Conservation (phyloP, 2,113 vertebrate genomes). For the Montifringilla adamsi region DNA sequence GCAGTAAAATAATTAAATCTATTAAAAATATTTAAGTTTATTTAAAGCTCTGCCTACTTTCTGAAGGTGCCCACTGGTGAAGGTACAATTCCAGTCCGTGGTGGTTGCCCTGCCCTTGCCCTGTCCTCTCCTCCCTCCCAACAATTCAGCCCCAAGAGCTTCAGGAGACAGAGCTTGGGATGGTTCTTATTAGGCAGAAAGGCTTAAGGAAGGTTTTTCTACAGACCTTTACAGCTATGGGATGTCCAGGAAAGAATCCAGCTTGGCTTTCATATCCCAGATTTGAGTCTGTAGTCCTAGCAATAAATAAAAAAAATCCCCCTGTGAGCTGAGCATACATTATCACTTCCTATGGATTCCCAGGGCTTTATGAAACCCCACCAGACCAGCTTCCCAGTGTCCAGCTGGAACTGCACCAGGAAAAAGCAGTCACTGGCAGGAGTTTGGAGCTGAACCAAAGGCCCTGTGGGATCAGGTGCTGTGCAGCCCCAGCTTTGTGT, state of each 20-base stretch:
- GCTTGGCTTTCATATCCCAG: neutral
- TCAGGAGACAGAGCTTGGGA: neutral
- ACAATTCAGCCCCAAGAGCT: neutral
- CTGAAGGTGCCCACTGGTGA: neutral
- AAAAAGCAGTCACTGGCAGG: neutral
- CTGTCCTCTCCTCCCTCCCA: neutral
- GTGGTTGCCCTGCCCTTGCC: neutral
- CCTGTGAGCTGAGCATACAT: neutral
- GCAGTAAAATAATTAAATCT: too few species aligned
- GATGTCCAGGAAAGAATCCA: neutral
- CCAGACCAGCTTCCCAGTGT: neutral
- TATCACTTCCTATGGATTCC: neutral
- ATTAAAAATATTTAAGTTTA: neutral
- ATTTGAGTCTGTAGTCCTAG: neutral
- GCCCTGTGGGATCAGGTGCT: too few species aligned
- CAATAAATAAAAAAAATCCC: neutral
- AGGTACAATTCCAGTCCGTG: neutral
- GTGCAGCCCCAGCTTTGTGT: neutral
- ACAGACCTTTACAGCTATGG: neutral
- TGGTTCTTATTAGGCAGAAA: constrained; percentile 3
- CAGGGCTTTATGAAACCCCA: neutral
- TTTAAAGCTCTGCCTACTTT: neutral
- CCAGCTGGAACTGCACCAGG: neutral
- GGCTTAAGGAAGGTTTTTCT: neutral
- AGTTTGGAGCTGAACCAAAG: neutral